phyloP scores from a whole-genome alignment of 2,797 vertebrate genomes.

The Potorous gilbertii region DNA sequence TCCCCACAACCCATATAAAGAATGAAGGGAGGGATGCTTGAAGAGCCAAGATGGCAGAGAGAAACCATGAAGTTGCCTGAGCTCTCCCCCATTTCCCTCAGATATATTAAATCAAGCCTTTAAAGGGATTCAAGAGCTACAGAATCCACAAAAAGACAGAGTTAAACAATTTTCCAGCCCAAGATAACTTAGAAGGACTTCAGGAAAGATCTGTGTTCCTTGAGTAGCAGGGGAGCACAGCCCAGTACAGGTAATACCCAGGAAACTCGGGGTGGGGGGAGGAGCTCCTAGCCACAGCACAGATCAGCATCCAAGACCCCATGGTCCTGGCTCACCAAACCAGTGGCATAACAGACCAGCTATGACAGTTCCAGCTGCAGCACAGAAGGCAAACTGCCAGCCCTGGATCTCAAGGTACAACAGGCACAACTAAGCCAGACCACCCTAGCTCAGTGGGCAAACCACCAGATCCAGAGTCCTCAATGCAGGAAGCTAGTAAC shows the following conservation, averaged over 20 bases:
- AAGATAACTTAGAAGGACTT: not conserved
- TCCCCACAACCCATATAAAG: not conserved
- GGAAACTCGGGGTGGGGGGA: rapidly evolving
- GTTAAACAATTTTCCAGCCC: not conserved
- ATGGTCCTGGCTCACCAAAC: not conserved
- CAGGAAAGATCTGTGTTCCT: not conserved
- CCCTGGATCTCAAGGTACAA: not conserved
- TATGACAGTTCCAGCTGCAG: not conserved
- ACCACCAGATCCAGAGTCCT: not conserved
- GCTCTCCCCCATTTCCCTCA: not conserved
- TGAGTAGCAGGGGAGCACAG: not conserved
- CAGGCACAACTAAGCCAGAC: not conserved
- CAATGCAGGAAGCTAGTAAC: not conserved
- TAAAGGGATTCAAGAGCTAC: not conserved
- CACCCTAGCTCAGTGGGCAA: not conserved
- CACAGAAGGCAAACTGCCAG: not conserved
- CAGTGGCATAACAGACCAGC: too few relatives aligned
- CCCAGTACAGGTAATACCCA: not conserved
- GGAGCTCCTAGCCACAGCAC: not conserved
- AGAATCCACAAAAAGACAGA: not conserved
- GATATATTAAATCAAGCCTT: not conserved
- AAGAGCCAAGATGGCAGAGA: not conserved
- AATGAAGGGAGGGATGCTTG: not conserved
- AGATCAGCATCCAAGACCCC: not conserved
- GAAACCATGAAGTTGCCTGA: not conserved